Base-by-base conservation (phyloP, 1,140 invertebrate genomes). In the Drosophila insularis region DNA sequence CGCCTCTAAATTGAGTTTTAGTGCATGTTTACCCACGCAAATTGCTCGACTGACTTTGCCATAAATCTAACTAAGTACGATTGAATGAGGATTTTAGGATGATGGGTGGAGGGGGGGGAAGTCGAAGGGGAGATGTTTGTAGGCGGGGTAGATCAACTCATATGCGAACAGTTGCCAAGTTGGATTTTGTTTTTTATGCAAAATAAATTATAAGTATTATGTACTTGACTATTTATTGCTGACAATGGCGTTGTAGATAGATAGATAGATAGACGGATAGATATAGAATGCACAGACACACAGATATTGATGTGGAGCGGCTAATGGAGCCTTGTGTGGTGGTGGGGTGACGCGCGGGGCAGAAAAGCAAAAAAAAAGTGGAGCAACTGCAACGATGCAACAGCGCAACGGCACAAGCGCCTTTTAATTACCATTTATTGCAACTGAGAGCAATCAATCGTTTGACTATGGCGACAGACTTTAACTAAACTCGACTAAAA, bases 11-110 rank as follows among this genome's bases (percentile, higher is more conserved):
- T 87, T 87, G 82, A 89, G 82, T 89, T 87, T 87, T 87, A 87
- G 82, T 87, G 82, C 84, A 87, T 87, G 84, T 87, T 87, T 87
- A 87, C 82, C 82, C 84, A 87, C 82, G 82, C 82, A 87, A 87
- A 87, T 87, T 87, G 84, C 84, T 86, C 75, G 82, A 86, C 82
- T 87, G 82, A 87, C 82, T 86, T 87, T 86, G 84, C 82, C 82
- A 86, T 86, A 86, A 87, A 86, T 86, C 82, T 81, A 86, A 79
- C 82, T 87, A 86, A 86, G 82, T 86, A 84, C 82, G 79, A 78
- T 58, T 71, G 53, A 39, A 23, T 21, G 40, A 6, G 14, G 7
- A 17, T 13, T 46, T 13, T 14, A 14, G 8, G 53, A 17, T 13
- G 39, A n/a, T n/a, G 14, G 13, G 23, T 8, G 4, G 61, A 8